Evolutionary conservation across 2,888 invertebrate genomes (phyloP), one percentile per base, ranked within the genome.

Genomic region (Augochlorella aurata): DNA sequence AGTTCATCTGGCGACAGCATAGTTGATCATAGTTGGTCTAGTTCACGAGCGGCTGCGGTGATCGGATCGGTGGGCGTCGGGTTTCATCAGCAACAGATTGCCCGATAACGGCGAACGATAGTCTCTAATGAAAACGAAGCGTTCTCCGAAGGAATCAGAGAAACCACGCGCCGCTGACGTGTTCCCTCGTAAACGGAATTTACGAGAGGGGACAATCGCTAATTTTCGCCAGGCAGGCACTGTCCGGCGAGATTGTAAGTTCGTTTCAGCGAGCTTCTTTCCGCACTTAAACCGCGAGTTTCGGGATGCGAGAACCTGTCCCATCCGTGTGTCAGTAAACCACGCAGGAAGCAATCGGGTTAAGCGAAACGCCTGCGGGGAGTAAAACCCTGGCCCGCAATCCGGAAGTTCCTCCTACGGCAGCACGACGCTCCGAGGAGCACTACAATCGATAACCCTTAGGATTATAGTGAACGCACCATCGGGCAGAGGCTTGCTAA

Each of bases 61-160:
- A 44, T 44, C 29, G 29, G 63, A 44, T 63, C 18, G 29, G 18
- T 38, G 63, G 38, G 63, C 63, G 38, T 63, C 63, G 38, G 10
- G n/a, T 63, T 38, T 63, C 63, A 63, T 38, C 63, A 63, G 63
- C 63, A 63, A 63, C 63, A 63, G 63, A 63, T 63, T 63, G 63
- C 63, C 44, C 63, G 38, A 63, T 38, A 38, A 63, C 18, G 44
- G 63, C 18, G 18, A 63, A 38, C 63, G 63, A 63, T 38, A 38
- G 44, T 4, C 44, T 16, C 29, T 61, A 63, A 63, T 63, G 63
- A 63, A 63, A 63, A 63, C 63, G 63, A 63, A 63, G 38, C 18
- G 18, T 63, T 44, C 63, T 38, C 38, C 29, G 10, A 63, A 9
- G 12, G 44, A 63, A n/a, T 63, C 63, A 1, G 38, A 63, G n/a